Conservation (phyloP, 2,113 vertebrate species). For the Oncorhynchus gorbuscha region DNA sequence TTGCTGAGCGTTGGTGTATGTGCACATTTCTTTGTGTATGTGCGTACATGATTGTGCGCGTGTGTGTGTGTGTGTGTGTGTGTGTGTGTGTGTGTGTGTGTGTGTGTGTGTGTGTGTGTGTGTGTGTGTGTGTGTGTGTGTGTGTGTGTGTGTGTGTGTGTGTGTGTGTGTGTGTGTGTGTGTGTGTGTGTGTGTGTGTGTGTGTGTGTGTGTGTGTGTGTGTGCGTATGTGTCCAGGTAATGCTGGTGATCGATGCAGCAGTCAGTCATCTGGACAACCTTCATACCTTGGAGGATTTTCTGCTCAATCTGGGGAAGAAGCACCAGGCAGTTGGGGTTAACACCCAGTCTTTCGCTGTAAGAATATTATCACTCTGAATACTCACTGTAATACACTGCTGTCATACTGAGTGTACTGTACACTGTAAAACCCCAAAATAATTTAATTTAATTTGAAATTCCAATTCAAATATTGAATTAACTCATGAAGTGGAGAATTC, state of each 20-base stretch:
- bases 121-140: background rate
- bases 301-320: constrained; percentile 86
- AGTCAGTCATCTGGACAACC: constrained; percentile 86
- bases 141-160: no score
- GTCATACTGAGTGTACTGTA: background rate
- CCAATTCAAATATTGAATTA: no score
- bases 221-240: constrained; percentile 75
- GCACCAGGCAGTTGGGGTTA: constrained; percentile 87
- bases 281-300: constrained; percentile 86
- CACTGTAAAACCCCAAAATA: no score
- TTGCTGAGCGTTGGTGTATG: background rate
- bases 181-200: background rate
- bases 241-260: constrained; percentile 94
- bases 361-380: constrained; percentile 29
- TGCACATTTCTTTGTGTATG: background rate
- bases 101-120: background rate
- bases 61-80: no score
- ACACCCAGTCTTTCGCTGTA: constrained; percentile 88
- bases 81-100: background rate
- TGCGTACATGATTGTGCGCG: no score
- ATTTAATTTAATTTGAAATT: no score
- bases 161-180: no score
- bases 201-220: no score
- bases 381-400: background rate
- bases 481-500: no score